Evolutionary conservation across 2,888 invertebrate genomes (phyloP), one percentile per base, ranked within the genome.

Genomic region (Phortica magna): DNA sequence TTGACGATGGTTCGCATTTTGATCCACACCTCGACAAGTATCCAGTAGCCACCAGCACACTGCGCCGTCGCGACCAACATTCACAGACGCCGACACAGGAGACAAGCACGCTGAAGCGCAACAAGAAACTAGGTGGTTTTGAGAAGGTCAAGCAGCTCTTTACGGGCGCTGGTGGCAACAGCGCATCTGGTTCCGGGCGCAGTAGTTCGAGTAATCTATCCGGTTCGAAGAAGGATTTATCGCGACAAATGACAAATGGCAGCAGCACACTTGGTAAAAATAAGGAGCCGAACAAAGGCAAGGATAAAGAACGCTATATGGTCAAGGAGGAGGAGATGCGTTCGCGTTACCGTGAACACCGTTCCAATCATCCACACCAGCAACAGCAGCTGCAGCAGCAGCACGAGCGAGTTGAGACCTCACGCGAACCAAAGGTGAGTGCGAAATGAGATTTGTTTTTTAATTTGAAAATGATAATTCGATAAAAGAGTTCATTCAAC

Each of bases 101-200:
- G 84, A 83, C 22, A 73, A 89, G 84, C 89, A 91, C 89, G 17
- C 83, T 91, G 57, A 92, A 92, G 79, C 89, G 90, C 22, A 92
- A 93, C 76, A 95, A 95, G 91, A 95, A 95, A 89, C 92, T 94
- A 84, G 95, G 95, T 91, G 94, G 95, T 86, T 93, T 95, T 84
- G 95, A 95, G 91, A 95, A 95, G 93, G 95, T 95, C 83, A 96
- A 96, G 89, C 95, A 96, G 91, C 93, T 96, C 85, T 96, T 96
- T 92, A 95, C 94, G 85, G 93, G 95, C 89, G 93, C 94, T 91
- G 93, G 80, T 5, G 77, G 72, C 55, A 79, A 84, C 3, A 79
- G 79, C 7, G 80, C 80, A 9, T 94, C 87, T 0, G 88, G 90
- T 68, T 85, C 95, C 90, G 94, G 94, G 91, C 93, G 84, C 74